Evolutionary conservation across 2,888 invertebrate species (phyloP).

Genomic region (Yponomeuta sedellus): DNA sequence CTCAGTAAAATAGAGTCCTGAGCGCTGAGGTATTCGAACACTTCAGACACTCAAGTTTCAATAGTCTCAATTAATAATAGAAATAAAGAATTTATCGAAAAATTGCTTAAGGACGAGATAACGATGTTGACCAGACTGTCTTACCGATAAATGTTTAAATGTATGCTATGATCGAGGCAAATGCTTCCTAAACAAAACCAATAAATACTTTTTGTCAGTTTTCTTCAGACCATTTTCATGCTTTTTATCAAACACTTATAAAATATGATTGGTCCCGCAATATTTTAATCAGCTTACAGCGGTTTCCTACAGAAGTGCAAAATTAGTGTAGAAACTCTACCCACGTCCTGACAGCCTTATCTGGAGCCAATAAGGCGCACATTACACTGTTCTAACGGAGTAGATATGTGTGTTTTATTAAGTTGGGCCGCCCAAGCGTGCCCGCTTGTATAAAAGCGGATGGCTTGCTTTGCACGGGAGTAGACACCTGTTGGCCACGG

Average conservation of each 20-base stretch:
- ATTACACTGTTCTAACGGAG: background rate
- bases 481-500: conserved; percentile 33
- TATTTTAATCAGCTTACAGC: background rate
- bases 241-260: background rate
- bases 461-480: conserved; percentile 19
- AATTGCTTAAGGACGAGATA: no score
- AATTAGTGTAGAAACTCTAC: background rate
- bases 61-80: no score
- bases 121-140: no score
- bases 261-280: background rate
- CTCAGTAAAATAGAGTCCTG: no score
- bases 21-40: no score
- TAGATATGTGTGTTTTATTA: background rate
- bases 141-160: no score
- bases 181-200: no score
- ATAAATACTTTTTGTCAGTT: no score
- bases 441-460: conserved; percentile 28
- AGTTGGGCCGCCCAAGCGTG: conserved; percentile 9
- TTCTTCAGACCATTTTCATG: no score
- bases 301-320: background rate
- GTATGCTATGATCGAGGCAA: no score
- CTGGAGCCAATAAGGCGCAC: background rate
- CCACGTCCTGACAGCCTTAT: background rate
- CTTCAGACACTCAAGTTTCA: no score
- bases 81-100: no score